phyloP scores from a whole-genome alignment of 2,113 vertebrate genomes.

The Chauna torquata region DNA sequence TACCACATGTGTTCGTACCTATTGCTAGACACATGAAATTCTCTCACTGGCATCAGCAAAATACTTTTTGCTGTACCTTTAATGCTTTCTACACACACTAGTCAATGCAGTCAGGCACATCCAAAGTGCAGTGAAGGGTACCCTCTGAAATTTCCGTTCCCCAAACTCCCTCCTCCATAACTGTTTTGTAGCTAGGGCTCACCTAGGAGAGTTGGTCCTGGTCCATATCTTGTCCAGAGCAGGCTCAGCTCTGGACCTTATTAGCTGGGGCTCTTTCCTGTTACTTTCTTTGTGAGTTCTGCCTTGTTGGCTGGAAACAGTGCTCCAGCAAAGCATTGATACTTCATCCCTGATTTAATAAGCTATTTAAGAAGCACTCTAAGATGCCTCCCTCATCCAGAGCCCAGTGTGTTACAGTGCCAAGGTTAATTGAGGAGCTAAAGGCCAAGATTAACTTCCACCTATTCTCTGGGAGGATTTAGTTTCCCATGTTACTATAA shows the following conservation, averaged over 20 bases:
- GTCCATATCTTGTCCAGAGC: background rate
- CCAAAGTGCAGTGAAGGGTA: background rate
- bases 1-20: background rate
- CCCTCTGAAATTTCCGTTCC: background rate
- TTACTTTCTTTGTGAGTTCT: background rate
- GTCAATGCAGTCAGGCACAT: background rate
- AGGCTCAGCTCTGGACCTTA: background rate
- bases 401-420: background rate
- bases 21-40: background rate
- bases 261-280: background rate
- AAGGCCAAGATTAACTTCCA: conserved; percentile 43
- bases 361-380: background rate
- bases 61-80: background rate
- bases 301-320: background rate
- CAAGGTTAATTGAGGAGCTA: conserved; percentile 12
- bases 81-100: background rate
- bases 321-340: background rate
- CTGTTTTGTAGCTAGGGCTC: background rate
- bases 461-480: conserved; percentile 32
- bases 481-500: conserved; percentile 10
- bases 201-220: background rate
- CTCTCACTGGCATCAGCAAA: background rate
- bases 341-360: background rate
- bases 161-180: background rate
- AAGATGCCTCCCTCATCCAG: background rate